Base-by-base conservation (phyloP, 2,888 invertebrate genomes). In the Campopleginae sp. region DNA sequence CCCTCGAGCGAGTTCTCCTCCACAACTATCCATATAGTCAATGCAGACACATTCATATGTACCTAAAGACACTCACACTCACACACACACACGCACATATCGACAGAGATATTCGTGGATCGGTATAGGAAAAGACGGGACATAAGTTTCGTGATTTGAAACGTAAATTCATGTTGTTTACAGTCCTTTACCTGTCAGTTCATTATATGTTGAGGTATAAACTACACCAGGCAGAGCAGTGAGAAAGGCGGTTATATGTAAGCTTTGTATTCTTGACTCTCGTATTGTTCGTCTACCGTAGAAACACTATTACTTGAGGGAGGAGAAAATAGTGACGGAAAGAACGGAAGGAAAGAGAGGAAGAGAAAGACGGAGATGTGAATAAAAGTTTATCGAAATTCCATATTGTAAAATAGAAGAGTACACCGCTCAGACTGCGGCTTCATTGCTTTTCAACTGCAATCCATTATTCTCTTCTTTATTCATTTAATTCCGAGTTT, bases 261-360 rank as follows among this genome's bases (percentile, higher is more conserved):
- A 66, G 19, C 84, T 77, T 84, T 84, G 84, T 84, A 84, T 78
- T 78, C 80, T 78, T 77, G 75, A 84, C 80, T 84, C 80, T 80
- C 72, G 23, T 80, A 80, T 81, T 80, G 63, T 72, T 81, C 77
- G 77, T 19, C 72, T 51, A 27, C 71, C 46, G 17, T 80, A 81
- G 68, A 84, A 74, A 81, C 74, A 33, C 77, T 63, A 58, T 74
- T 81, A 81, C 80, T 48, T 51, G 31, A 12, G 44, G 44, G 46
- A 23, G 65, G 46, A 23, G 65, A 51, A 76, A 63, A 48, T 33
- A 48, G 51, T 31, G 23, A 51, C 14, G 1, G 58, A 58, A 42
- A 58, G 19, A 19, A 10, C n/a, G 44, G 42, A 19, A 19, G 44
- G 17, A 44, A 3, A 68, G 19, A 23, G 61, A 61, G 72, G 5